Percentiles rank a stretch among this genome's conserved stretches.
phyloP scores from a whole-genome alignment of 2,113 vertebrate genomes.

The Rhagologus leucostigma region DNA sequence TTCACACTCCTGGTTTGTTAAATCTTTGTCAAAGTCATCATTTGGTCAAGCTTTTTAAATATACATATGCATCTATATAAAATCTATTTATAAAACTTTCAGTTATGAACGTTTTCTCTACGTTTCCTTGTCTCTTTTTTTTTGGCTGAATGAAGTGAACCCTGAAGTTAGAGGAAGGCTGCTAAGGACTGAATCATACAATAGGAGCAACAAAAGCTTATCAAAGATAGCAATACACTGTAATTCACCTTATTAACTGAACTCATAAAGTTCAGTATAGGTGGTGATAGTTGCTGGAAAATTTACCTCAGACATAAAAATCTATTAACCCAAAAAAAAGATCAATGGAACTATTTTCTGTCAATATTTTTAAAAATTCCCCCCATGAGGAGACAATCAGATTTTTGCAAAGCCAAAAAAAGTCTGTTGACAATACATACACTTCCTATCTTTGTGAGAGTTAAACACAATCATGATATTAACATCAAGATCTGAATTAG shows the following conservation, averaged over 20 bases:
- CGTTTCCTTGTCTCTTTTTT: not conserved
- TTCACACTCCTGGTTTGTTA: constrained; percentile 61
- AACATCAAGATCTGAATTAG: not conserved
- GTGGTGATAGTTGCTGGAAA: not conserved
- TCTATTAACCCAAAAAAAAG: not conserved
- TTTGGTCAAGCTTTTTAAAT: constrained; percentile 36
- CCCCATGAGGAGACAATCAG: not conserved
- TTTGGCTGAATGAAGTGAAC: not conserved
- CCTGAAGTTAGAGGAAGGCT: not conserved
- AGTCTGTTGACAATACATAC: not conserved
- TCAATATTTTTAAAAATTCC: not conserved
- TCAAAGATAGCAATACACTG: not conserved
- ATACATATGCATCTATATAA: not conserved
- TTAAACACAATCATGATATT: not conserved
- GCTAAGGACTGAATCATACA: not conserved
- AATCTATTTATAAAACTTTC: constrained; percentile 28
- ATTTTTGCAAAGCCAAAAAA: not conserved
- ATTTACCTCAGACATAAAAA: not conserved
- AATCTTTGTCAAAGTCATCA: constrained; percentile 68
- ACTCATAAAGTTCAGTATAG: not conserved
- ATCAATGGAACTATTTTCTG: accelerated
- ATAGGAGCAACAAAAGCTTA: not conserved
- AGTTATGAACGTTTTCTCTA: not conserved
- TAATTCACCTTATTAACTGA: not conserved
- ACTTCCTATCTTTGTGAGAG: not conserved